Evolutionary conservation across 2,888 invertebrate genomes (phyloP).

Genomic region (Endotricha flammealis): DNA sequence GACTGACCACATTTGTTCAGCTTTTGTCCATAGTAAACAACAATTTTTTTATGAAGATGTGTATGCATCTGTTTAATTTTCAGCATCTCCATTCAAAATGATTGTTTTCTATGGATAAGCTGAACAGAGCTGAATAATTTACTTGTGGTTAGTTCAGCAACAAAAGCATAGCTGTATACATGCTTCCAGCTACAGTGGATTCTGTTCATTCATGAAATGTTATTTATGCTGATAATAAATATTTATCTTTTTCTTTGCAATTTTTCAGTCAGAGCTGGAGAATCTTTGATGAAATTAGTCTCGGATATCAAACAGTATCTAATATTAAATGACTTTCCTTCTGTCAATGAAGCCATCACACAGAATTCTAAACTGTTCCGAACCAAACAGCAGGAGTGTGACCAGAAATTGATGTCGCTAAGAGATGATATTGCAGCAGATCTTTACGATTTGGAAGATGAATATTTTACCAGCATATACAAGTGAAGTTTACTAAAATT

Average conservation of each 20-base stretch:
- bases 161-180: no score
- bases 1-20: no score
- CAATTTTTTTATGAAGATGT: no score
- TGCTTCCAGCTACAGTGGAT: no score
- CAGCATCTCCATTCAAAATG: no score
- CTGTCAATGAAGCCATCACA: constrained; percentile 98
- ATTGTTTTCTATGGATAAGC: no score
- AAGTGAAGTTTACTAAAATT: constrained; percentile 63
- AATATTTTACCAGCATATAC: constrained; percentile 92
- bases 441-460: constrained; percentile 94
- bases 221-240: no score
- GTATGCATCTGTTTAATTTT: no score
- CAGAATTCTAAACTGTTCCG: constrained; percentile 93
- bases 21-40: no score
- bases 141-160: no score
- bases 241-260: constrained; percentile 7
- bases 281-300: constrained; percentile 97
- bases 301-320: constrained; percentile 99
- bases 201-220: no score
- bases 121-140: no score
- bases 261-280: constrained; percentile 92
- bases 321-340: constrained; percentile 98
- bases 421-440: constrained; percentile 97
- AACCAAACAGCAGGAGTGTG: constrained; percentile 94
- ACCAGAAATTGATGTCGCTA: constrained; percentile 93